Conservation (phyloP, 2,888 invertebrate genomes). For the Ceratothoa steindachneri region DNA sequence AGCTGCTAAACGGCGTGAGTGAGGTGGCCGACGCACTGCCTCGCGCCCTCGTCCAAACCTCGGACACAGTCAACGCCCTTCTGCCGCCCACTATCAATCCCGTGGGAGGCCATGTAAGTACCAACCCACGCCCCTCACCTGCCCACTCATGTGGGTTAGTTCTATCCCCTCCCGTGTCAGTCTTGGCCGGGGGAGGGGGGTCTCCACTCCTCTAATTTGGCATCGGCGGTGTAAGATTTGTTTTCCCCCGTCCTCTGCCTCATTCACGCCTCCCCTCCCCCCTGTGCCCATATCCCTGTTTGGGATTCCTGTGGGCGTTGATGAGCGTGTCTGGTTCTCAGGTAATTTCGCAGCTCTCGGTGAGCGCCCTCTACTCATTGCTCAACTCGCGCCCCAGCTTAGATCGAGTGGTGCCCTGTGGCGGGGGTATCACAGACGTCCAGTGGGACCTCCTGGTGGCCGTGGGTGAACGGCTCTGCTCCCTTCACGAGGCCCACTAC, state of each 20-base stretch:
- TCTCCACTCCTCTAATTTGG: too few species aligned
- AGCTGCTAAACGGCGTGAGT: conserved; percentile 32
- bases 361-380: conserved; percentile 39
- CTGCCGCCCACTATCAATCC: conserved; percentile 43
- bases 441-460: conserved; percentile 47
- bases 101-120: conserved; percentile 44
- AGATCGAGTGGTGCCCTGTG: conserved; percentile 25
- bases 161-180: too few species aligned
- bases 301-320: too few species aligned
- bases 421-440: conserved; percentile 28
- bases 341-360: conserved; percentile 43
- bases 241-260: too few species aligned
- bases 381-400: conserved; percentile 41
- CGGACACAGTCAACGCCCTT: conserved; percentile 23
- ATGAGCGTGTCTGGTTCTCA: too few species aligned
- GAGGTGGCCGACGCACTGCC: conserved; percentile 25
- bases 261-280: too few species aligned
- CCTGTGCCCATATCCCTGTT: too few species aligned
- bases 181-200: too few species aligned
- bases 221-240: too few species aligned
- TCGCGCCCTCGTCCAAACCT: conserved; percentile 20
- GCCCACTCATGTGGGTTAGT: too few species aligned
- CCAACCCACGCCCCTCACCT: too few species aligned
- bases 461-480: conserved; percentile 42
- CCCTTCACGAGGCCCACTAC: conserved; percentile 32